Conservation (phyloP, 2,888 invertebrate species). For the Aphidoletes aphidimyza region DNA sequence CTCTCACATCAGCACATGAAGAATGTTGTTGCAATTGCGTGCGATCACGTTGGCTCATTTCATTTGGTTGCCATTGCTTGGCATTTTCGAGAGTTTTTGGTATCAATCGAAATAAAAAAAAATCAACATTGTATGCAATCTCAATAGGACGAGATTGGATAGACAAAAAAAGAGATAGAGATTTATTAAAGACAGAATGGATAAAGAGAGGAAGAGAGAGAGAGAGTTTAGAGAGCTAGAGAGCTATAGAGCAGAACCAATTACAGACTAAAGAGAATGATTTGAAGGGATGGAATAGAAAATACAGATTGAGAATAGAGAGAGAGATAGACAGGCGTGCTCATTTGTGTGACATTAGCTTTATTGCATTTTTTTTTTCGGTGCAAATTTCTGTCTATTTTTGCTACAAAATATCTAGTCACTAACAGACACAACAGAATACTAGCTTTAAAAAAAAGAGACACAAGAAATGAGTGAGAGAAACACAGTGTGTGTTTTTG, state of each 20-base stretch:
- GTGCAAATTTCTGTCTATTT: not conserved
- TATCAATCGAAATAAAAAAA: conserved; percentile 6
- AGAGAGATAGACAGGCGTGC: conserved; percentile 42
- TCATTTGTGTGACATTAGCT: conserved; percentile 44
- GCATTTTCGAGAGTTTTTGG: conserved; percentile 1
- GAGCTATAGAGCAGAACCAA: not conserved
- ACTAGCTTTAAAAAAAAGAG: not conserved
- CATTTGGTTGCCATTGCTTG: not conserved
- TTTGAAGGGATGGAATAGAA: not conserved
- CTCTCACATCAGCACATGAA: not conserved
- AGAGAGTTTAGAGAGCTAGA: not conserved
- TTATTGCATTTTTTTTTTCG: conserved; percentile 34
- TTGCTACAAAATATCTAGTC: conserved; percentile 23
- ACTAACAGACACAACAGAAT: not conserved
- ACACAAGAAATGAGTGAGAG: not conserved
- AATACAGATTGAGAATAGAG: too few relatives aligned
- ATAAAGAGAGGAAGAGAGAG: not conserved
- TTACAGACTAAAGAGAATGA: not conserved
- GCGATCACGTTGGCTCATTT: not conserved
- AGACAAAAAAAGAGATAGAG: too few relatives aligned
- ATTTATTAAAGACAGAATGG: not conserved
- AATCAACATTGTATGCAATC: conserved; percentile 16
- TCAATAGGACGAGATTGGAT: not conserved
- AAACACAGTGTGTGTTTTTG: not conserved
- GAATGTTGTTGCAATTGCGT: too few relatives aligned